Conservation (phyloP, 2,113 vertebrate species). For the Tringa solitaria region DNA sequence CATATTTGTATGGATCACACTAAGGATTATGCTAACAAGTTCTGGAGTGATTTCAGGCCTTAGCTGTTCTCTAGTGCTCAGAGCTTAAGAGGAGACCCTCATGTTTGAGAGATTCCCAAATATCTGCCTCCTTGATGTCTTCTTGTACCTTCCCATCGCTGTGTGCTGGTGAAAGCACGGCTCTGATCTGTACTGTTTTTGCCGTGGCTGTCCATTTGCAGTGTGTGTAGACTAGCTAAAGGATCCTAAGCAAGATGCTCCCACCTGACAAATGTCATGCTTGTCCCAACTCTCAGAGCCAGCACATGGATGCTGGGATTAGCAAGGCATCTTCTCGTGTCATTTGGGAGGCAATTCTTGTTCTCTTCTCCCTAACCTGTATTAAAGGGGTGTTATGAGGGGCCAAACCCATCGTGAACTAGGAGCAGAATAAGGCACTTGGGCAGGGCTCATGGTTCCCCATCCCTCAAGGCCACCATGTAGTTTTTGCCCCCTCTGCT, state of each 20-base stretch:
- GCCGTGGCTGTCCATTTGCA: background rate
- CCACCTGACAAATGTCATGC: background rate
- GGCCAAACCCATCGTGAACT: background rate
- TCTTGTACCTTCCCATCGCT: background rate
- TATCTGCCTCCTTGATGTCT: background rate
- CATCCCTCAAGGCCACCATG: background rate
- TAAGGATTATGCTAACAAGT: background rate
- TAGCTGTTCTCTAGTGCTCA: background rate
- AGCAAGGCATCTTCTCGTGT: rapidly evolving
- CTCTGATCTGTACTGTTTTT: background rate
- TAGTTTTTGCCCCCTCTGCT: background rate
- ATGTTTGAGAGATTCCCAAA: background rate
- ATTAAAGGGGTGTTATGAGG: background rate
- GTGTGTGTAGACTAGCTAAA: background rate
- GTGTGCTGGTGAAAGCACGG: background rate
- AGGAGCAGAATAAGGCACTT: background rate
- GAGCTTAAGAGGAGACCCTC: background rate
- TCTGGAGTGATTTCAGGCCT: background rate
- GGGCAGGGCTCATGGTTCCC: background rate
- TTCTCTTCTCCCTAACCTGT: background rate
- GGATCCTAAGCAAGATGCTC: background rate
- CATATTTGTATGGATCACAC: background rate
- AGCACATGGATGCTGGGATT: background rate
- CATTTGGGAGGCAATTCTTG: rapidly evolving
- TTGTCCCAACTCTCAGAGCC: background rate